These are phyloP conservation scores for Barbus barbus DNA, from an alignment of 2,113 vertebrate species.

Conservation along the genomic window DNA sequence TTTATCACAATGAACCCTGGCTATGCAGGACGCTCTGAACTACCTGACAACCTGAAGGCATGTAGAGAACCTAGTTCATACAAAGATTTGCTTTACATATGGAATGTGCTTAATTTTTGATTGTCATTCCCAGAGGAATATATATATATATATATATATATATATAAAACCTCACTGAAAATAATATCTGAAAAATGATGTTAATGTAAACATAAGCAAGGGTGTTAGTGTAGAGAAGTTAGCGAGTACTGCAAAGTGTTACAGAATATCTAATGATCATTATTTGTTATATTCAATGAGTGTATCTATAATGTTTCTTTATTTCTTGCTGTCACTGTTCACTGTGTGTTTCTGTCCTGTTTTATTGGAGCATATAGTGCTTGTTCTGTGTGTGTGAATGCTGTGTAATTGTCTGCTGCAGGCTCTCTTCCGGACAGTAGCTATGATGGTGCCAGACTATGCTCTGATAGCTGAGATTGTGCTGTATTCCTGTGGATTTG, in stretches of 20 bases:
- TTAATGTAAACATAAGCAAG: no score
- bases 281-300: no score
- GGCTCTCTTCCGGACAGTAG: conserved; percentile 89
- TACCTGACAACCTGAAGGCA: conserved; percentile 92
- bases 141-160: no score
- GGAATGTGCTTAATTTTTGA: not conserved
- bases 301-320: no score
- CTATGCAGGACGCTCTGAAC: conserved; percentile 88
- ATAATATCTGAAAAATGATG: no score
- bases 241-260: no score
- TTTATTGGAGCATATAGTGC: not conserved
- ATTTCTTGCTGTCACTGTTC: not conserved
- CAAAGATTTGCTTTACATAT: no score
- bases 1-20: conserved; percentile 96
- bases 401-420: conserved; percentile 52
- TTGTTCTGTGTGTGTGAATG: not conserved
- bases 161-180: no score
- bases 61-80: not conserved
- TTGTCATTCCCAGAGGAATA: no score
- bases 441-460: conserved; percentile 95
- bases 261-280: no score
- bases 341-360: no score
- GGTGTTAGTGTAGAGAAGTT: no score
- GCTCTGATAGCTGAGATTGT: conserved; percentile 93
- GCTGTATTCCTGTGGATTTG: conserved; percentile 89